These are phyloP conservation scores for Macrophya alboannulata DNA, from an alignment of 2,888 invertebrate genomes.

Conservation along the genomic window DNA sequence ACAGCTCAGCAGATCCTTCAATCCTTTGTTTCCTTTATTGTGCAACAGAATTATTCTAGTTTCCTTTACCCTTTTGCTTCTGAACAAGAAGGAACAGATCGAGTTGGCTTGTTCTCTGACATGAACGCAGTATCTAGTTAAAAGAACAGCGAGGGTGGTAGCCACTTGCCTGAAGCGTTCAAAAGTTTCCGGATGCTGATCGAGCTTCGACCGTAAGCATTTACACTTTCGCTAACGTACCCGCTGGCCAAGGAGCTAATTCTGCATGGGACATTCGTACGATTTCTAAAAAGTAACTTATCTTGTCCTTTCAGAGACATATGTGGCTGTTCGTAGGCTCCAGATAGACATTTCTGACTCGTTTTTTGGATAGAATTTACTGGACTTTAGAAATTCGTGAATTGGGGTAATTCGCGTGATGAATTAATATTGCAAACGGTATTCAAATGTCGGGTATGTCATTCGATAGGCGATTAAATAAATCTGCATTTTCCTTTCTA, in stretches of 20 bases:
- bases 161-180: conserved; percentile 20
- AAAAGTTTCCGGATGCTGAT: conserved; percentile 14
- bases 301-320: not conserved
- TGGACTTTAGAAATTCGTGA: not conserved
- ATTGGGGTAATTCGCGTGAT: not conserved
- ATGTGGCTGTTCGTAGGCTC: not conserved
- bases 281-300: conserved; percentile 4
- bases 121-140: not conserved
- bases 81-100: not conserved
- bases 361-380: not conserved
- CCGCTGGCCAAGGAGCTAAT: not conserved
- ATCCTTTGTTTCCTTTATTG: conserved; percentile 22
- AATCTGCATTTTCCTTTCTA: conserved; percentile 21
- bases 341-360: not conserved
- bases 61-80: conserved; percentile 35
- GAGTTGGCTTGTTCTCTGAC: conserved; percentile 3
- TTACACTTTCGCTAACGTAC: conserved; percentile 42
- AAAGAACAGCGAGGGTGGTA: conserved; percentile 30
- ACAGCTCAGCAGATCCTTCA: conserved; percentile 14
- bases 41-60: not conserved
- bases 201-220: not conserved
- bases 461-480: not conserved
- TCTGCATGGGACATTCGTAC: not conserved
- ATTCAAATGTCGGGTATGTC: not conserved
- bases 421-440: not conserved